Percentiles rank a stretch among this genome's conserved stretches.
Evolutionary conservation across 1,140 invertebrate genomes (phyloP).

Genomic region (Zaprionus camerounensis): DNA sequence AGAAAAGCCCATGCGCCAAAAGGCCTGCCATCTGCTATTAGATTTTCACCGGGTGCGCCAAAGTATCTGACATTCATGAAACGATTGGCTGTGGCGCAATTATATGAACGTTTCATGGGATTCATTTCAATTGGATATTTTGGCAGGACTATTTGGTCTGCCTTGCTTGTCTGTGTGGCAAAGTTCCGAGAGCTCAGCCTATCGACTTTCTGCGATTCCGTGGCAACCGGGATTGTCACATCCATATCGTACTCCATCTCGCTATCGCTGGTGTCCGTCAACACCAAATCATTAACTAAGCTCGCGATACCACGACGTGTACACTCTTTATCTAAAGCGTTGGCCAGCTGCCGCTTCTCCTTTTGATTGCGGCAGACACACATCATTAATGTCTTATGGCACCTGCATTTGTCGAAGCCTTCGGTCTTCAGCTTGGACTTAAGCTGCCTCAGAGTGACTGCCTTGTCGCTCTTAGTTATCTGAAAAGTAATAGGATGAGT

Average conservation of each 20-base stretch:
- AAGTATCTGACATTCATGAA: conserved; percentile 45
- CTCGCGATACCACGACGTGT: conserved; percentile 39
- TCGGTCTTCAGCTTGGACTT: conserved; percentile 63
- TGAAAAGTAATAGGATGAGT: conserved; percentile 70
- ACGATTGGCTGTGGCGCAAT: conserved; percentile 60
- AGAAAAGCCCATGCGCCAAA: conserved; percentile 36
- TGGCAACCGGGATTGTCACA: conserved; percentile 66
- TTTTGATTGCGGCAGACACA: conserved; percentile 61
- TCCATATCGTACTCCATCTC: conserved; percentile 77
- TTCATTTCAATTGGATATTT: conserved; percentile 41
- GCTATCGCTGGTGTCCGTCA: conserved; percentile 77
- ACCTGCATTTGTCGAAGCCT: conserved; percentile 73
- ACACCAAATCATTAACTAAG: conserved; percentile 47
- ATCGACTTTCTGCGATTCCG: background rate
- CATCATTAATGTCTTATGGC: conserved; percentile 61
- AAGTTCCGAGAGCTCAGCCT: conserved; percentile 23
- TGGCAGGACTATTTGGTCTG: conserved; percentile 25
- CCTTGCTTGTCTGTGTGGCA: conserved; percentile 62
- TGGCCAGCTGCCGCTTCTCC: conserved; percentile 56
- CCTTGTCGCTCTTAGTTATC: conserved; percentile 67
- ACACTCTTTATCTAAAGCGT: conserved; percentile 63
- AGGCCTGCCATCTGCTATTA: conserved; percentile 56
- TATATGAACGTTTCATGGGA: conserved; percentile 42
- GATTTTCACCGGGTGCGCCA: conserved; percentile 49
- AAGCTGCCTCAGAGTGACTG: conserved; percentile 46